These are phyloP conservation scores for Callospermophilus lateralis DNA, from an alignment of 2,113 vertebrate genomes.

Conservation along the genomic window DNA sequence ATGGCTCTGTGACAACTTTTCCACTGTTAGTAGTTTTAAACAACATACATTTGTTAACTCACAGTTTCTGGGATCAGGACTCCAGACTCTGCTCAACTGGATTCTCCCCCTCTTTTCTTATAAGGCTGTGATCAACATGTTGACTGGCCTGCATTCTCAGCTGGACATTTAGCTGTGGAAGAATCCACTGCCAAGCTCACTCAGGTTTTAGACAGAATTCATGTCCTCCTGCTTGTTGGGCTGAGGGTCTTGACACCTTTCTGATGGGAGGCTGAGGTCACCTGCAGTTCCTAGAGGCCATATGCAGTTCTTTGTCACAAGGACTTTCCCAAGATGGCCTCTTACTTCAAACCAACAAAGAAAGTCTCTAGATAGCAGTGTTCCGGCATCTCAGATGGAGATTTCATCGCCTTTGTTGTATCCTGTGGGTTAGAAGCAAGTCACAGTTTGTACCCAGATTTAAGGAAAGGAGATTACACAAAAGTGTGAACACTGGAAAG, in stretches of 20 bases:
- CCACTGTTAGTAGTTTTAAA: neutral
- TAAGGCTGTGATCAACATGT: neutral
- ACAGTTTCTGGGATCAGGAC: neutral
- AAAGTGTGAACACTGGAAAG: neutral
- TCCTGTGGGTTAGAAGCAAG: slow-evolving; percentile 1
- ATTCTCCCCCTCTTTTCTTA: neutral
- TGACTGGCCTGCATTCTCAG: neutral
- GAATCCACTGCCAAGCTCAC: neutral
- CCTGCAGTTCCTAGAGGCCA: neutral
- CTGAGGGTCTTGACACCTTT: neutral
- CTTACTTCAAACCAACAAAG: neutral
- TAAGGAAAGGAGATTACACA: neutral
- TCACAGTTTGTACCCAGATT: neutral
- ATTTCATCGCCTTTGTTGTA: neutral
- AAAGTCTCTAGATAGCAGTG: too few relatives aligned
- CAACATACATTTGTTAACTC: neutral
- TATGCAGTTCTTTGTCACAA: neutral
- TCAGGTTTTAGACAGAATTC: neutral
- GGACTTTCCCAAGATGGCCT: neutral
- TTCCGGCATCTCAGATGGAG: neutral
- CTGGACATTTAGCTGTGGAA: neutral
- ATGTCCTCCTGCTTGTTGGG: neutral
- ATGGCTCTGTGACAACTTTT: neutral
- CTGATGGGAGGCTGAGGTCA: neutral
- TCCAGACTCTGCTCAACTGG: neutral